A percentile compares a stretch with the other conserved stretches of the same genome.
Conservation (phyloP, 2,888 invertebrate species). For the Listrodromus nycthemerus region DNA sequence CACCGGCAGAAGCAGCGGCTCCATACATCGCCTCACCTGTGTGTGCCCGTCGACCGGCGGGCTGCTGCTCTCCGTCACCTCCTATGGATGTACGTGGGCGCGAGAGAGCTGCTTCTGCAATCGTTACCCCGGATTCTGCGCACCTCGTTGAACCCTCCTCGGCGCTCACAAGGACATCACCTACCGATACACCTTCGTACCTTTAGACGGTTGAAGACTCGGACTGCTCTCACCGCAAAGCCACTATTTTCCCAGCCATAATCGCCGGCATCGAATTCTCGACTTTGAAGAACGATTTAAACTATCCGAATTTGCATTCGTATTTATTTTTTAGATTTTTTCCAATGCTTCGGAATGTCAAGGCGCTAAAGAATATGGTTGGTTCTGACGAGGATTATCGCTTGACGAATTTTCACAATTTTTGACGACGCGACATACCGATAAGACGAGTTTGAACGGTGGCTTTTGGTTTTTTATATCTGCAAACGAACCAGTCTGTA, state of each 20-base stretch:
- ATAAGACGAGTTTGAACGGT: background rate
- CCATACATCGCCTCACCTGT: constrained; percentile 65
- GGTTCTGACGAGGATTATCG: background rate
- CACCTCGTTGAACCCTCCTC: constrained; percentile 70
- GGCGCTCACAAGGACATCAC: constrained; percentile 56
- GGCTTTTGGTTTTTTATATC: too few species aligned
- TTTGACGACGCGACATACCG: background rate
- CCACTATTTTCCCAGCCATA: background rate
- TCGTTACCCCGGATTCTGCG: constrained; percentile 84
- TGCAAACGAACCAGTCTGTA: background rate
- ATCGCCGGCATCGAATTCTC: background rate
- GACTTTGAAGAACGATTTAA: background rate
- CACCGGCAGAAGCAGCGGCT: constrained; percentile 43
- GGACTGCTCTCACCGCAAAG: background rate
- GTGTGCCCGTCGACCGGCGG: constrained; percentile 44
- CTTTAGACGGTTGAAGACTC: constrained; percentile 41
- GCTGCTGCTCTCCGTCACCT: constrained; percentile 45
- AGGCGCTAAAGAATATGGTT: background rate
- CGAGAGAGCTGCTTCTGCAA: constrained; percentile 78
- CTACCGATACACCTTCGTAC: constrained; percentile 72
- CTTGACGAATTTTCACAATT: background rate
- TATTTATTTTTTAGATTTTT: background rate
- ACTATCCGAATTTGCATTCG: background rate
- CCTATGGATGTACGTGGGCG: constrained; percentile 32
- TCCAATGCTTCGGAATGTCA: background rate